Evolutionary conservation across 1,140 invertebrate species (phyloP), one percentile per base, ranked within the genome.

Genomic region (Fopius arisanus): DNA sequence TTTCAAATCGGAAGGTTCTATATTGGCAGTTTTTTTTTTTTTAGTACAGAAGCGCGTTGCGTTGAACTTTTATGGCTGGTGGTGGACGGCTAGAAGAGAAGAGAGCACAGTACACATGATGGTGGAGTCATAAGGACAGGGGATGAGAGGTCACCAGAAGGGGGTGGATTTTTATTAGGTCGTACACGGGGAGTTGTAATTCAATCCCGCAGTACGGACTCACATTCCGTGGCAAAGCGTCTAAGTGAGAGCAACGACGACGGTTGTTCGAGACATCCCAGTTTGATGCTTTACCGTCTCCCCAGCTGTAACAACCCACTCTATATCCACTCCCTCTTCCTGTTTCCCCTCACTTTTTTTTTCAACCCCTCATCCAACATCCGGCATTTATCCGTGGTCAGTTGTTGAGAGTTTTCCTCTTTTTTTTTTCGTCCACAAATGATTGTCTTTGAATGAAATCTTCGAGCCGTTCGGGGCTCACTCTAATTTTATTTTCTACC

Each of bases 131-230:
- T 48, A 48, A 48, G 16, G 43, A 48, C 16, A 48, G 14, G n/a
- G 43, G 43, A 16, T 14, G 43, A 48, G n/a, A 48, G 43, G 43
- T 48, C 43, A 48, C 43, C 2, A 19, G 28, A 37, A 40, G 26
- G 40, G 43, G 31, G 37, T 43, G 21, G 43, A n/a, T 7, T 75
- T 80, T 79, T 78, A 80, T 80, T 79, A 75, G 73, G 29, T 79
- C 77, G 73, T 79, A 77, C 65, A 65, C 62, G n/a, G 26, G 14
- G 54, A 70, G 48, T 79, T 73, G 77, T 80, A 82, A 82, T 82
- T 83, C 78, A 82, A 82, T 82, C 79, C 70, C 66, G 67, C 43
- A 48, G 43, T 71, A 71, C 66, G 70, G 67, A 76, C 75, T 80
- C 70, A 76, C 73, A 79, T 77, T 77, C 63, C 59, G 40, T 37